Percentiles rank a stretch among this genome's conserved stretches.
Evolutionary conservation across 2,797 vertebrate genomes (phyloP).

Genomic region (Mormyrus proboscirostris): DNA sequence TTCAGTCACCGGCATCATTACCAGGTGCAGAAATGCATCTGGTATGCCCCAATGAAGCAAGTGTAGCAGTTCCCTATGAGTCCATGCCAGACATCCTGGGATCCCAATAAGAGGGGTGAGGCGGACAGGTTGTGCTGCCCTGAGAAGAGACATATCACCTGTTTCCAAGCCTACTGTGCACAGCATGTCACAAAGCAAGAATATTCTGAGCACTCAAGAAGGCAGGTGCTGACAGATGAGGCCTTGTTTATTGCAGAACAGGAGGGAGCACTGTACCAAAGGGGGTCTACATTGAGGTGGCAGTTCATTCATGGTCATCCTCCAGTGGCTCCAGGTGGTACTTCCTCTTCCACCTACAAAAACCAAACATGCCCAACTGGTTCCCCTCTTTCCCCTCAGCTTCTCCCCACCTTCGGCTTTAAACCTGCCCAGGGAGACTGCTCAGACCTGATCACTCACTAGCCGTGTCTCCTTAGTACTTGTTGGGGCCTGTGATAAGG

Average conservation of each 20-base stretch:
- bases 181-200: background rate
- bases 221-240: background rate
- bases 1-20: background rate
- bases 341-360: background rate
- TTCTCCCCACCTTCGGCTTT: background rate
- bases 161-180: constrained; percentile 15
- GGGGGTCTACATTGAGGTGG: background rate
- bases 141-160: constrained; percentile 44
- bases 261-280: background rate
- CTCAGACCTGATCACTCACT: background rate
- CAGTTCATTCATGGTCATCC: background rate
- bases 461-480: background rate
- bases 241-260: background rate
- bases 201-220: background rate
- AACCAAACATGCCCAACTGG: background rate
- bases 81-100: constrained; percentile 24
- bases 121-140: constrained; percentile 48
- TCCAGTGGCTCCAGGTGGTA: background rate
- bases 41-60: background rate
- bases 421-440: background rate
- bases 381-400: background rate
- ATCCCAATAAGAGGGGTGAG: constrained; percentile 38
- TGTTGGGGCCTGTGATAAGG: background rate
- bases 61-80: constrained; percentile 13
- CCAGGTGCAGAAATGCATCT: background rate